Evolutionary conservation across 2,113 vertebrate genomes (phyloP), one percentile per base, ranked within the genome.

Genomic region (Eira barbara): DNA sequence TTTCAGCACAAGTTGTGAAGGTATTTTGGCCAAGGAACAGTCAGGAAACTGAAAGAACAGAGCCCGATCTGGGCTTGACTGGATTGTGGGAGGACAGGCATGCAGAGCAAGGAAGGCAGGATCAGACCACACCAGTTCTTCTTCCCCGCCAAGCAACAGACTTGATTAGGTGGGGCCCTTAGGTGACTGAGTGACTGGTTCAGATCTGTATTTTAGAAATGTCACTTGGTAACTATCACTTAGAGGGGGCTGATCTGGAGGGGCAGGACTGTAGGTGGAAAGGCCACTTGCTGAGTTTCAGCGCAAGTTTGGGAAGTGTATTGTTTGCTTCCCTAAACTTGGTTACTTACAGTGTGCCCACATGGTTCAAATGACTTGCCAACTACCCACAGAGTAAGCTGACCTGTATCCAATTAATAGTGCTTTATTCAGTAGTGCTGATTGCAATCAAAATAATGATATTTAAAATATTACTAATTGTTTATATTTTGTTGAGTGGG

Each of bases 391-490:
- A 95, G 84, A 95, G 83, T 57, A 8, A 92, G 36, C 18, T 95
- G 93, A 94, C 63, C 76, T 82, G 17, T 11, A 61, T 61, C 94
- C 61, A 97, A 55, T 97, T 97, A 98, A 95, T 91, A 78, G 47
- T 82, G 63, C 29, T 92, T 49, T 90, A 52, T 92, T 94, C 57
- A 98, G 45, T 93, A 57, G 79, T n/a, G 15, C 23, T 98, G 96
- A 94, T 81, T 94, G 88, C 31, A 93, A 91, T 95, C 76, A 95
- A 93, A 95, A 57, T 31, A 76, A 11, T 96, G 92, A 87, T 83
- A 95, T 95, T 98, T 97, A 89, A 91, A 73, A 71, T 91, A 96
- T 96, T 97, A 84, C 67, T 97, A 80, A 92, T 96, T 97, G 79
- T 90, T 97, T 96, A 59, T 92, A 69, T 89, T 93, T 92, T 91